Conservation (phyloP, 2,113 vertebrate species). For the Odontesthes bonariensis region DNA sequence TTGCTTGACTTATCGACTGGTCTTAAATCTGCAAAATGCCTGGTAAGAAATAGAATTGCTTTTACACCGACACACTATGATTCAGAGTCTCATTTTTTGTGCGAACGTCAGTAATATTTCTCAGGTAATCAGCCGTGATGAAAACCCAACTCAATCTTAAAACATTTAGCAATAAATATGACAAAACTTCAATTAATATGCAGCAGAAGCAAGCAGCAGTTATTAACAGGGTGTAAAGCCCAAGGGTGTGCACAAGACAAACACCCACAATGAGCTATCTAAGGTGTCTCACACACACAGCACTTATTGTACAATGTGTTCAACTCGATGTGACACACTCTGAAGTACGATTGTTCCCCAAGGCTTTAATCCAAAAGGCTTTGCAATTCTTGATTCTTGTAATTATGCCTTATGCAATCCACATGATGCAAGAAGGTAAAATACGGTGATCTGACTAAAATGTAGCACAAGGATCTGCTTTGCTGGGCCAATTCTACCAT, state of each 20-base stretch:
- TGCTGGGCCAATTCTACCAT: not conserved
- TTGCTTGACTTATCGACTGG: slow-evolving; percentile 26
- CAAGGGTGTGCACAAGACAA: not conserved
- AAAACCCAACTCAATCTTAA: slow-evolving; percentile 11
- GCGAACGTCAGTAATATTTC: not conserved
- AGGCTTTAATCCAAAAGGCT: not conserved
- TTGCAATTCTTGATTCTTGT: not conserved
- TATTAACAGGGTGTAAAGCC: slow-evolving; percentile 30
- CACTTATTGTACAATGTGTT: slow-evolving; percentile 2
- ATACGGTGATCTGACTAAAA: not conserved
- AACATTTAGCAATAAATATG: slow-evolving; percentile 34
- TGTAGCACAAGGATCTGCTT: not conserved
- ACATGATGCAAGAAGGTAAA: slow-evolving; percentile 8
- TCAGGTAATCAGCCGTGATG: not conserved
- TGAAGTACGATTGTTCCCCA: not conserved
- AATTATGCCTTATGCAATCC: not conserved
- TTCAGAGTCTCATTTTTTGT: not conserved
- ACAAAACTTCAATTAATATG: slow-evolving; percentile 36
- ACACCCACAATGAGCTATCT: not conserved
- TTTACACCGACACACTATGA: not conserved
- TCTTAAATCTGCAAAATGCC: slow-evolving; percentile 8
- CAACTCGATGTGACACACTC: not conserved
- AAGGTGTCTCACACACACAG: slow-evolving; percentile 1
- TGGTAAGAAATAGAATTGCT: not conserved
- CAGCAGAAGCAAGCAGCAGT: slow-evolving; percentile 20